Percentiles rank a stretch among this genome's conserved stretches.
These are phyloP conservation scores for Spodoptera exigua DNA, from an alignment of 2,888 invertebrate genomes.

Conservation along the genomic window DNA sequence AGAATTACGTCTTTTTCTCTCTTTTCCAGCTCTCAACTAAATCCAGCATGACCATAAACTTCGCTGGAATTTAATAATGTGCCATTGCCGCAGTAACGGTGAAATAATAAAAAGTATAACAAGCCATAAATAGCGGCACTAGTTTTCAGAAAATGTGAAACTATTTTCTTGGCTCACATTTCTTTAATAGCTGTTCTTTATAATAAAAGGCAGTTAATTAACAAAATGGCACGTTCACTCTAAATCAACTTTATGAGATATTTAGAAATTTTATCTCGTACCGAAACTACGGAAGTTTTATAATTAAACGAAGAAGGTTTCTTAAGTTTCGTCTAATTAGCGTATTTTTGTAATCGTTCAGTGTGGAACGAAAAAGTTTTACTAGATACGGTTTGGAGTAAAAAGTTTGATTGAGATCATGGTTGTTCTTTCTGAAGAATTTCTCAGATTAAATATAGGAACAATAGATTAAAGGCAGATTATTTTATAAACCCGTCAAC, in stretches of 20 bases:
- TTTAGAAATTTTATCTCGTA: slow-evolving; percentile 44
- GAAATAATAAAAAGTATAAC: slow-evolving; percentile 11
- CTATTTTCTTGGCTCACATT: slow-evolving; percentile 25
- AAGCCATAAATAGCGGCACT: slow-evolving; percentile 9
- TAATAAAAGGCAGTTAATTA: slow-evolving; percentile 38
- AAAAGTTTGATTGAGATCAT: slow-evolving; percentile 1
- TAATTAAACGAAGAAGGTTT: slow-evolving; percentile 40
- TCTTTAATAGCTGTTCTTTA: slow-evolving; percentile 20
- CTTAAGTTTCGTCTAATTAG: slow-evolving; percentile 47
- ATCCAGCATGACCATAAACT: slow-evolving; percentile 5
- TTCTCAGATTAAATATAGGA: too few species aligned
- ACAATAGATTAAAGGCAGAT: too few species aligned
- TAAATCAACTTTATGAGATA: slow-evolving; percentile 49
- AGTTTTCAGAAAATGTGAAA: slow-evolving; percentile 23
- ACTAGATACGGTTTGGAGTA: slow-evolving; percentile 1
- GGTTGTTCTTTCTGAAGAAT: too few species aligned
- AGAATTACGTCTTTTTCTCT: neutral
- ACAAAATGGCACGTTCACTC: slow-evolving; percentile 33
- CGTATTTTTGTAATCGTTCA: slow-evolving; percentile 31
- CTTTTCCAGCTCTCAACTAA: neutral
- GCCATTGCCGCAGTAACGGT: slow-evolving; percentile 2
- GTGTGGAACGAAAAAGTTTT: slow-evolving; percentile 1
- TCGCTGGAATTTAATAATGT: slow-evolving; percentile 17
- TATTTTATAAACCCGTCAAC: too few species aligned
- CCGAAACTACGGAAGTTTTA: slow-evolving; percentile 45